Percentiles rank a stretch among this genome's conserved stretches.
Evolutionary conservation across 2,888 invertebrate species (phyloP).

Genomic region (Boloria euphrosyne): DNA sequence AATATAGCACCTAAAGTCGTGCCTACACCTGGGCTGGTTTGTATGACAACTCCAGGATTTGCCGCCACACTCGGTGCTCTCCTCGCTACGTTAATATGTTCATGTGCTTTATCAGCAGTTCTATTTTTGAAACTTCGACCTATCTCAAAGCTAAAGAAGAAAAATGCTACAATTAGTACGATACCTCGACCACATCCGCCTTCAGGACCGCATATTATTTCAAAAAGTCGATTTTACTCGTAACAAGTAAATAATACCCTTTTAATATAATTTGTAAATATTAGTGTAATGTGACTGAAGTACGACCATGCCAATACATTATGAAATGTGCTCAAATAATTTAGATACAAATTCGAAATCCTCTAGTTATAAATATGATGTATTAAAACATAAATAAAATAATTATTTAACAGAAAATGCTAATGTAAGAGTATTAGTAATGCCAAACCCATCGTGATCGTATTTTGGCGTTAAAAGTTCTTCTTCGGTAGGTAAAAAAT

Average conservation of each 20-base stretch:
- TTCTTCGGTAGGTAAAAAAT: no score
- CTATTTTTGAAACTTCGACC: constrained; percentile 91
- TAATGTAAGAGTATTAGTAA: constrained; percentile 18
- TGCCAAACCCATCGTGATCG: no score
- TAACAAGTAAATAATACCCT: constrained; percentile 65
- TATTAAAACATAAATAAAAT: constrained; percentile 4
- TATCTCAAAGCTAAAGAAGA: constrained; percentile 81
- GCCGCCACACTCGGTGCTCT: constrained; percentile 92
- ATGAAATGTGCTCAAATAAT: constrained; percentile 64
- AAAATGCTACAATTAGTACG: constrained; percentile 77
- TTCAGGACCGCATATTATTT: constrained; percentile 70
- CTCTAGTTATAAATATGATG: constrained; percentile 21
- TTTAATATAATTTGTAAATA: constrained; percentile 78
- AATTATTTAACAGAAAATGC: constrained; percentile 16
- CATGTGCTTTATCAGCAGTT: constrained; percentile 93
- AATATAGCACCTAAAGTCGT: constrained; percentile 78
- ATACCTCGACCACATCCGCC: constrained; percentile 74
- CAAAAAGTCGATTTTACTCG: constrained; percentile 87
- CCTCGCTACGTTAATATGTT: constrained; percentile 90
- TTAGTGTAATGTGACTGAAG: constrained; percentile 82
- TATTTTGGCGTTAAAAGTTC: no score
- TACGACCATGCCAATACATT: constrained; percentile 72
- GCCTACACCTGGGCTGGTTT: constrained; percentile 89
- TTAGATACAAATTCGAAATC: constrained; percentile 31
- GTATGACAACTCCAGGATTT: constrained; percentile 97